Evolutionary conservation across 2,888 invertebrate species (phyloP), one percentile per base, ranked within the genome.

Genomic region (Mythimna impura): DNA sequence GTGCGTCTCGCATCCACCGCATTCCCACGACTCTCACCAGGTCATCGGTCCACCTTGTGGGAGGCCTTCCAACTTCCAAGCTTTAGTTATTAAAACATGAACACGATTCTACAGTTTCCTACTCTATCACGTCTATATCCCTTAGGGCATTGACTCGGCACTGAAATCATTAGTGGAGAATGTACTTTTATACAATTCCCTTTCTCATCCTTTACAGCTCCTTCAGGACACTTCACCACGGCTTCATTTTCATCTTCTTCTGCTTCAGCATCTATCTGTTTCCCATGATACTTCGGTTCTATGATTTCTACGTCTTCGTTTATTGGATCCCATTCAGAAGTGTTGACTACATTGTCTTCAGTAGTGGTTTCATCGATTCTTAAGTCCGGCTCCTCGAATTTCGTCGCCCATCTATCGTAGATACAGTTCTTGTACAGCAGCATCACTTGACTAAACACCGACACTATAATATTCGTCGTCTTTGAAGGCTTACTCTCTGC

Each of bases 301-400:
- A 95, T 88, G 4, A 94, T 86, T 86, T 95, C 95, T 0, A 95
- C 91, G 65, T 95, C 95, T 20, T 89, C 85, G 75, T 93, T 93
- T 0, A 93, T 92, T 63, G 90, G 86, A n/a, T 83, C 74, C 8
- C 71, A 76, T 17, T 83, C 80, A 8, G 66, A 66, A 50, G 86
- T 78, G 4, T 80, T n/a, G 14, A 61, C 30, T n/a, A 20, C 75
- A 69, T 74, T 67, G 4, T 73, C 65, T 66, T 87, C 82, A 9
- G 81, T 71, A n/a, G 81, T 83, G 0, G 69, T 76, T 54, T 75
- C 73, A 54, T 69, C 36, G 8, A 55, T 34, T 3, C 0, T n/a
- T 8, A 67, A 80, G 0, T 64, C 77, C 0, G 86, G 82, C 36
- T 85, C 84, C 50, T 83, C 80, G 20, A 69, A 72, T 20, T 73